Conservation (phyloP, 2,888 invertebrate genomes). For the Archaeoteleia sp. region DNA sequence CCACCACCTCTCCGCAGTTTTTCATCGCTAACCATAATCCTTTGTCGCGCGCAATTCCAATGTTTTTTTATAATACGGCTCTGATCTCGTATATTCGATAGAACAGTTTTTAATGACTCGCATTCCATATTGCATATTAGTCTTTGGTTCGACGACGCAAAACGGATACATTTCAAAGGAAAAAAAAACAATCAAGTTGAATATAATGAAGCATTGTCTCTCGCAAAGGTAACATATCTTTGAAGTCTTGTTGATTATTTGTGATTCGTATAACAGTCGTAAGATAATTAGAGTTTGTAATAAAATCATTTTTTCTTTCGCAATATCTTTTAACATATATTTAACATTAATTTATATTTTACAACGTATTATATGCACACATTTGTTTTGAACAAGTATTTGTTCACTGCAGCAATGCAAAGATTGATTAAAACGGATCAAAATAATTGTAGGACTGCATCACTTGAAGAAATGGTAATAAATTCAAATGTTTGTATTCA, state of each 20-base stretch:
- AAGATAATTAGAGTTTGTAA: too few species aligned
- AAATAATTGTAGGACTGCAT: neutral
- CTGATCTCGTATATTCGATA: neutral
- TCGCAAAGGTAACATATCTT: too few species aligned
- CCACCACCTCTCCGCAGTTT: conserved; percentile 1
- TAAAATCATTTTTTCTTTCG: too few species aligned
- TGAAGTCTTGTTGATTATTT: too few species aligned
- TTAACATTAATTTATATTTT: too few species aligned
- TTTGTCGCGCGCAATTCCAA: conserved; percentile 6
- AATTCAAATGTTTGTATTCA: neutral
- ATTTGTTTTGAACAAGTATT: too few species aligned
- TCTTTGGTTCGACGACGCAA: neutral
- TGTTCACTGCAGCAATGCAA: too few species aligned
- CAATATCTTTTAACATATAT: too few species aligned
- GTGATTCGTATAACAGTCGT: too few species aligned
- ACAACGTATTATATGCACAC: too few species aligned
- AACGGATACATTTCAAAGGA: neutral
- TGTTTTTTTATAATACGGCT: neutral
- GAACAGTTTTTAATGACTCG: conserved; percentile 7
- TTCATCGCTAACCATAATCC: conserved; percentile 1
- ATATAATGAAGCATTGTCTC: too few species aligned
- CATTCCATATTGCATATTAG: conserved; percentile 2
- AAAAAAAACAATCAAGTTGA: neutral
- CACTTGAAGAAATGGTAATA: neutral
- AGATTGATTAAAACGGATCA: too few species aligned